Conservation (phyloP, 2,888 invertebrate genomes). For the Germaria angustata region DNA sequence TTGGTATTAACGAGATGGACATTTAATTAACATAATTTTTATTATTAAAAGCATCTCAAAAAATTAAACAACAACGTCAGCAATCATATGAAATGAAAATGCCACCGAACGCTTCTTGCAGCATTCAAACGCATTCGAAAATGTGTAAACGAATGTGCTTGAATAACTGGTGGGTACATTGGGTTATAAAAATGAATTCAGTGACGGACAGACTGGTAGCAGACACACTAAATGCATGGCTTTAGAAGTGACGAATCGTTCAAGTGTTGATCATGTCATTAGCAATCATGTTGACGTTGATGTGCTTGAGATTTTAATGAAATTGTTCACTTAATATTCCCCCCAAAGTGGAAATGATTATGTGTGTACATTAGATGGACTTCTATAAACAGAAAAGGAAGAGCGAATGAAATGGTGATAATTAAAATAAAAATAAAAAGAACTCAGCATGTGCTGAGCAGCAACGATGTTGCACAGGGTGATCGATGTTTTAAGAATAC, state of each 20-base stretch:
- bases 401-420: neutral
- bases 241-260: conserved; percentile 63
- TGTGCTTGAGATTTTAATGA: conserved; percentile 60
- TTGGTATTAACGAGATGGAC: conserved; percentile 29
- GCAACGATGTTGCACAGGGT: neutral
- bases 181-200: conserved; percentile 22
- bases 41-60: conserved; percentile 35
- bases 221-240: conserved; percentile 37
- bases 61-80: neutral
- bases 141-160: conserved; percentile 1
- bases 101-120: conserved; percentile 33
- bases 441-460: conserved; percentile 25
- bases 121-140: conserved; percentile 10
- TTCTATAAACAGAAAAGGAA: neutral
- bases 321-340: conserved; percentile 32
- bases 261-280: conserved; percentile 71
- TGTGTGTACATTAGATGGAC: neutral
- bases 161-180: conserved; percentile 19
- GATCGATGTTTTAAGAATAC: neutral
- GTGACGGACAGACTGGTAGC: neutral
- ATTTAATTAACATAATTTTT: conserved; percentile 57
- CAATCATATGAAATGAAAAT: neutral
- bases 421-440: neutral
- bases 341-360: neutral
- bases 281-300: conserved; percentile 69